A percentile compares a stretch with the other conserved stretches of the same genome.
These are phyloP conservation scores for Enteromius viviparus DNA, from an alignment of 2,797 vertebrate genomes.

Conservation along the genomic window DNA sequence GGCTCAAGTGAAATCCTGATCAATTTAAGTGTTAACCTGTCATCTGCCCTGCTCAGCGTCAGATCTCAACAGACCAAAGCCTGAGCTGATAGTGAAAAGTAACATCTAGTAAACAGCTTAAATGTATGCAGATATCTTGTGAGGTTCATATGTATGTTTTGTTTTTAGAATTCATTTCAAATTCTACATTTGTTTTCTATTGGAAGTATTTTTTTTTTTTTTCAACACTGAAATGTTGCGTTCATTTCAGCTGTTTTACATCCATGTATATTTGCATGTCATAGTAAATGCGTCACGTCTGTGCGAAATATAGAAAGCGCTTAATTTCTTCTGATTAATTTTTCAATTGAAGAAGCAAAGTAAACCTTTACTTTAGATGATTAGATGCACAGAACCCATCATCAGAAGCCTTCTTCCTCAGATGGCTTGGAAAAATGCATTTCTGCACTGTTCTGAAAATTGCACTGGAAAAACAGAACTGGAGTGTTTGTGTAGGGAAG, in stretches of 20 bases:
- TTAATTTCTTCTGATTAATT: constrained; percentile 46
- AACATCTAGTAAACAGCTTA: constrained; percentile 21
- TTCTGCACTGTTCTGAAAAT: constrained; percentile 60
- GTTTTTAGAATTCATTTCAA: constrained; percentile 23
- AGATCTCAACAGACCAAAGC: constrained; percentile 35
- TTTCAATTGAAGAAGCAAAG: constrained; percentile 57
- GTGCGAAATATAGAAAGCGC: constrained; percentile 40
- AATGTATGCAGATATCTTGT: neutral
- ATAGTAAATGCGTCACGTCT: constrained; percentile 7
- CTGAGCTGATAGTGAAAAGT: constrained; percentile 16
- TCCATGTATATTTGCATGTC: constrained; percentile 25
- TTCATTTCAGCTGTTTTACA: constrained; percentile 4
- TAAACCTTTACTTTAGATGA: constrained; percentile 57
- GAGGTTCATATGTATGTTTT: neutral
- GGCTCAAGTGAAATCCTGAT: neutral
- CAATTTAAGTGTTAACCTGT: constrained; percentile 10
- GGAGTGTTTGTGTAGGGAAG: constrained; percentile 57
- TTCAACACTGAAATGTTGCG: neutral
- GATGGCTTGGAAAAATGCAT: constrained; percentile 35
- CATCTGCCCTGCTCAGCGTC: constrained; percentile 16
- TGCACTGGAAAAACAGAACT: constrained; percentile 68
- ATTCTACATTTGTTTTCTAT: neutral
- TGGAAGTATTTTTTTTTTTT: constrained; percentile 16
- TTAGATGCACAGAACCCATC: constrained; percentile 27
- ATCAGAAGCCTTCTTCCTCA: constrained; percentile 40